Evolutionary conservation across 2,797 vertebrate species (phyloP).

Genomic region (Tadarida brasiliensis): DNA sequence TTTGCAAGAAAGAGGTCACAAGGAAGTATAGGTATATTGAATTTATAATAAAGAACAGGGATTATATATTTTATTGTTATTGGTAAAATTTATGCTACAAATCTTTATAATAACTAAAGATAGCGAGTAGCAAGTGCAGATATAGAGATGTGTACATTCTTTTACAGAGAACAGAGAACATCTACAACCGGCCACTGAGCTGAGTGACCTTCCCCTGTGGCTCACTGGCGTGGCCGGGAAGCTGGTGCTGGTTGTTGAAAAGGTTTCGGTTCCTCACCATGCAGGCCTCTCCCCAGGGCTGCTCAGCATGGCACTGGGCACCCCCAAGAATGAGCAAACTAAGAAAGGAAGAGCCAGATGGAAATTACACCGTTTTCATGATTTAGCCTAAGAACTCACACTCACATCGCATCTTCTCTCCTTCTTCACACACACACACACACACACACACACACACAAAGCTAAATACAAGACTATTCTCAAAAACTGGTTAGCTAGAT

Average conservation of each 20-base stretch:
- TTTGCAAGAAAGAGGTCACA: constrained; percentile 21
- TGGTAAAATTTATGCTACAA: neutral
- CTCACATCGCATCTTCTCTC: neutral
- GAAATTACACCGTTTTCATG: neutral
- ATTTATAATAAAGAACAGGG: neutral
- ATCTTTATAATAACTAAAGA: neutral
- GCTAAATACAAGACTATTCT: neutral
- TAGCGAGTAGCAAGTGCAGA: neutral
- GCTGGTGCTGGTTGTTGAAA: neutral
- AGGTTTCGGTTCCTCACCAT: neutral
- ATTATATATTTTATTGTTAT: neutral
- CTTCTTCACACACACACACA: no score
- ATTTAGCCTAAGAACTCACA: neutral
- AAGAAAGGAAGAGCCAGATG: neutral
- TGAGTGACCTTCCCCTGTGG: neutral
- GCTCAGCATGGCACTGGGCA: neutral
- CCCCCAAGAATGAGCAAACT: neutral
- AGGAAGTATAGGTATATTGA: neutral
- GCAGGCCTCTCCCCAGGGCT: neutral
- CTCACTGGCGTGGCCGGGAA: neutral
- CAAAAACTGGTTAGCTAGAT: neutral
- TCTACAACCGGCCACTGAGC: neutral
- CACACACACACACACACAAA: no score
- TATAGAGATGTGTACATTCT: neutral
- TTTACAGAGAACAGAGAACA: neutral